Evolutionary conservation across 1,140 invertebrate genomes (phyloP).

Genomic region (Hycleus cichorii): DNA sequence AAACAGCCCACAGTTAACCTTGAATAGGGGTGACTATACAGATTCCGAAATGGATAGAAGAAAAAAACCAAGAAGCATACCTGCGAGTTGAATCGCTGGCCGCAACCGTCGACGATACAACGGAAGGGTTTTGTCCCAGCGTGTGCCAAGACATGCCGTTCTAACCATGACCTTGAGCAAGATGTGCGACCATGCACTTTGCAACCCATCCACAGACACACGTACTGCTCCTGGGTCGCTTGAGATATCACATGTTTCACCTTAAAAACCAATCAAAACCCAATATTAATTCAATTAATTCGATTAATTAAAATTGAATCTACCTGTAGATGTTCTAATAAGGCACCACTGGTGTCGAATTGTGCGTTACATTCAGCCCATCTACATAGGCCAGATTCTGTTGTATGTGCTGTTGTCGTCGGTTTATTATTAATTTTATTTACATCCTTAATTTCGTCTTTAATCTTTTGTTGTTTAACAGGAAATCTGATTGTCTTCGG

Average conservation of each 20-base stretch:
- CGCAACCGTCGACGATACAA: constrained; percentile 91
- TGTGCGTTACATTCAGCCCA: constrained; percentile 78
- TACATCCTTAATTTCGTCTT: constrained; percentile 24
- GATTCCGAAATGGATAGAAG: background rate
- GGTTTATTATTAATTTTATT: background rate
- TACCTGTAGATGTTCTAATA: constrained; percentile 86
- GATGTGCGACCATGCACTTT: constrained; percentile 90
- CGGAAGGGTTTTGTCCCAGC: constrained; percentile 91
- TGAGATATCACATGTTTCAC: constrained; percentile 77
- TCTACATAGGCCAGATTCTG: constrained; percentile 57
- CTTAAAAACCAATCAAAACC: constrained; percentile 43
- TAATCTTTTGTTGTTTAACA: constrained; percentile 41
- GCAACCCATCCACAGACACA: constrained; percentile 87
- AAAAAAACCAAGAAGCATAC: constrained; percentile 43
- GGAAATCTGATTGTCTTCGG: constrained; percentile 74
- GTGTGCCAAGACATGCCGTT: constrained; percentile 84
- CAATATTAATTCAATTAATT: no score
- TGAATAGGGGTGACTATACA: background rate
- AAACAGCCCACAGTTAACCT: no score
- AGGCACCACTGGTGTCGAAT: constrained; percentile 67
- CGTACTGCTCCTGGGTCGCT: constrained; percentile 69
- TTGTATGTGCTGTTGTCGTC: constrained; percentile 24
- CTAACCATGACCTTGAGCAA: constrained; percentile 85
- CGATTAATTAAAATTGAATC: no score
- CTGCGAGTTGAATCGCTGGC: constrained; percentile 84